Base-by-base conservation (phyloP, 2,113 vertebrate species). In the Gambusia holbrooki region DNA sequence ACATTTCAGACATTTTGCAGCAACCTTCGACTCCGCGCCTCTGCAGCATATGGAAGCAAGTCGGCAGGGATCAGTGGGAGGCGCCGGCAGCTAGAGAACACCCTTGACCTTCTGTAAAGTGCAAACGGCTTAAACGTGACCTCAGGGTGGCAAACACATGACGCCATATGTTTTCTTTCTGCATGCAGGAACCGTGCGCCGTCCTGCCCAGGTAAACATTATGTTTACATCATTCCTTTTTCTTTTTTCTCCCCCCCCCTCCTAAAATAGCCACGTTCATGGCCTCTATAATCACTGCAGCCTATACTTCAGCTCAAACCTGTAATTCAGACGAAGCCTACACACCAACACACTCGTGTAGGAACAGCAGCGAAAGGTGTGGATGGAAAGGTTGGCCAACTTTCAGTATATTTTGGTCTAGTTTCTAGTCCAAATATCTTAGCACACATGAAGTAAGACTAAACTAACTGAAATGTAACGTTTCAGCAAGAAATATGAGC, bases 251-350 rank as follows among this genome's bases (percentile, higher is more conserved):
- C 2, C 35, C 10, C 35, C 10, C 35, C 2, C 3, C 54, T 14
- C 42, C 48, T 40, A 40, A 81, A 84, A 83, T 77, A 63, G 83
- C 25, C 64, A 13, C 27, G 27, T 40, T 37, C 37, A 25, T 65
- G 3, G 48, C 8, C 29, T 48, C 64, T 14, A 4, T 28, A 74
- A 79, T 85, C 82, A 81, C 72, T 1, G 35, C 67, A 84, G 83
- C 70, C 85, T 86, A 66, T 81, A 86, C 79, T 83, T 81, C 81
- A 74, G 62, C 54, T 58, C 35, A 63, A 51, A 77, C 65, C 71
- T 78, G 40, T 66, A 77, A 69, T 77, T 71, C 63, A 67, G 51
- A 19, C 61, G 69, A 37, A 60, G 71, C 51, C 60, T 68, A 42
- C 69, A 73, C 65, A 32, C 40, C 58, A 17, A 42, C 7, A 37